Evolutionary conservation across 1,140 invertebrate genomes (phyloP), one percentile per base, ranked within the genome.

Genomic region (Bombyx mandarina): DNA sequence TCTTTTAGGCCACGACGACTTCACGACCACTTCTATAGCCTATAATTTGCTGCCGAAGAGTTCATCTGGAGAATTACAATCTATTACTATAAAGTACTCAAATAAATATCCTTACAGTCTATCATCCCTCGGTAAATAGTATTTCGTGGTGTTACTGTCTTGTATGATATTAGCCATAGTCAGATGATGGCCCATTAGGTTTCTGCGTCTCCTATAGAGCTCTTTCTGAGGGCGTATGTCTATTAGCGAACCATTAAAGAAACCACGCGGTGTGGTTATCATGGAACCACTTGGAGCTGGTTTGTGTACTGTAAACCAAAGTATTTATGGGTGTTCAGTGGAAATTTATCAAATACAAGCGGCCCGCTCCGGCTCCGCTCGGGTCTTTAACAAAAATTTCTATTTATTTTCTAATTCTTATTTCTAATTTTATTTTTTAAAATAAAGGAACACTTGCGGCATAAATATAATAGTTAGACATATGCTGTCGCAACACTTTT

Each of bases 161-260:
- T 80, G 79, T 35, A 85, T 74, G 2, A 79, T 75, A 46, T 82
- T 80, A 3, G 77, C 66, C 77, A 83, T 82, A 6, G 71, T 78
- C 8, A 84, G 51, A 5, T 71, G 62, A 52, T 79, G 75, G 0
- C 76, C 65, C 69, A 70, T 74, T 1, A 82, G 48, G 56, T 86
- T 60, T 10, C 60, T 55, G 4, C 81, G 58, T 54, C 81, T 64
- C 44, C 73, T 60, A 52, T 66, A 86, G 43, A 83, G 26, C 55
- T 77, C 71, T 43, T 69, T 69, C 18, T 68, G 57, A 0, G 61
- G 63, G 48, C 79, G 68, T 0, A 56, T 58, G 52, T 82, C 83
- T 6, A 62, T 8, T 1, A 82, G 49, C 6, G 52, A 70, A 0
- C 63, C 68, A 52, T 82, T 75, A 55, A 68, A 84, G 42, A 57